Evolutionary conservation across 2,888 invertebrate genomes (phyloP), one percentile per base, ranked within the genome.

Genomic region (Polymixis flavicincta): DNA sequence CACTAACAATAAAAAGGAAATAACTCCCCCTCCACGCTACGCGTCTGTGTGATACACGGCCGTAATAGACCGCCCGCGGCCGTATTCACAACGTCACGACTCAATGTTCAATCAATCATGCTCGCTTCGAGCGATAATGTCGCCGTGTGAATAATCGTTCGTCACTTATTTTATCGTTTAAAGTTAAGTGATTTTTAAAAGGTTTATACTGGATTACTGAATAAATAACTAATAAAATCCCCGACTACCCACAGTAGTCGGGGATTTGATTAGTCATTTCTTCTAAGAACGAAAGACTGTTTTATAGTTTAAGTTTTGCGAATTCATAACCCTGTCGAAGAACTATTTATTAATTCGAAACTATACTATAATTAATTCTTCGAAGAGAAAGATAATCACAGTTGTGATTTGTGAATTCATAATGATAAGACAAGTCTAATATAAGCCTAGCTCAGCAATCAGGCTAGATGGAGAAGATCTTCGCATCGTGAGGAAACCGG

Each of bases 101-200:
- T 88, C 84, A 86, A 88, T 86, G 88, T 78, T 66, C 80, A 77
- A 86, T 88, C 88, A 88, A 88, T 86, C 86, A 88, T 78, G 79
- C 48, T 77, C 75, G 67, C 85, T 71, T 57, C 45, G 45, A 66
- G 80, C 84, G 86, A 86, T 86, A 80, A 85, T 78, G 86, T 86
- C 86, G 69, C 74, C 67, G 68, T 73, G 74, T 85, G 86, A 87
- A 78, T 86, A 86, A 86, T 86, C 86, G 84, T 72, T 72, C 57
- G 54, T 74, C 80, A 80, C 80, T 82, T 76, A 74, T 71, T 80
- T 75, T 74, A 77, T 67, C 81, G 80, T 78, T 76, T 74, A 73
- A 81, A 83, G 74, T 83, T 83, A 86, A 87, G 83, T 85, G 86
- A 86, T 83, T 87, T 83, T 83, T 83, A 85, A 86, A 86, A 83